Percentiles rank a stretch among this genome's conserved stretches.
These are phyloP conservation scores for Cirrhinus mrigala DNA, from an alignment of 2,797 vertebrate genomes.

Conservation along the genomic window DNA sequence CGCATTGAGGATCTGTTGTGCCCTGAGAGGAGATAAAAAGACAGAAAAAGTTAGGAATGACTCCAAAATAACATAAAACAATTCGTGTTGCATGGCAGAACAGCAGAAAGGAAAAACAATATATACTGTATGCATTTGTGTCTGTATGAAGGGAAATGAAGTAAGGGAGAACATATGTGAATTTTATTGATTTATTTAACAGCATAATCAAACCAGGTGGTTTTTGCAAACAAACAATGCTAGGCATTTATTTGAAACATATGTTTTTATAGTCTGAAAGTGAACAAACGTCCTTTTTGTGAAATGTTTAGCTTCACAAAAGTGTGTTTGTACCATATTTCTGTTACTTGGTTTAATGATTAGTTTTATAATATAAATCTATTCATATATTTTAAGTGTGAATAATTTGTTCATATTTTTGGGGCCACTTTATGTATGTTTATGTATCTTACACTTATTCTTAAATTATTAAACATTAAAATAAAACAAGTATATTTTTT, in stretches of 20 bases:
- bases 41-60: conserved; percentile 51
- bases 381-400: not conserved
- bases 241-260: not conserved
- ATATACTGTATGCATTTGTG: not conserved
- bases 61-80: conserved; percentile 14
- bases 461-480: too few species aligned
- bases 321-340: not conserved
- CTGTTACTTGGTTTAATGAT: not conserved
- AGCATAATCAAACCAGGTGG: not conserved
- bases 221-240: not conserved
- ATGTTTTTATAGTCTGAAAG: not conserved
- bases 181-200: not conserved
- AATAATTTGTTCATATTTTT: too few species aligned
- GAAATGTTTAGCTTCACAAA: not conserved
- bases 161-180: not conserved
- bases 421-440: not conserved
- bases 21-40: conserved; percentile 78
- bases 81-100: not conserved
- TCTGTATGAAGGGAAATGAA: not conserved
- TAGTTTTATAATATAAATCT: not conserved
- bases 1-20: conserved; percentile 92
- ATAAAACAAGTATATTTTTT: too few species aligned
- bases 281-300: not conserved
- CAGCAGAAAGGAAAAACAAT: not conserved
- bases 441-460: too few species aligned